A percentile compares a stretch with the other conserved stretches of the same genome.
phyloP scores from a whole-genome alignment of 2,113 vertebrate genomes.

The Colistium nudipinnis region DNA sequence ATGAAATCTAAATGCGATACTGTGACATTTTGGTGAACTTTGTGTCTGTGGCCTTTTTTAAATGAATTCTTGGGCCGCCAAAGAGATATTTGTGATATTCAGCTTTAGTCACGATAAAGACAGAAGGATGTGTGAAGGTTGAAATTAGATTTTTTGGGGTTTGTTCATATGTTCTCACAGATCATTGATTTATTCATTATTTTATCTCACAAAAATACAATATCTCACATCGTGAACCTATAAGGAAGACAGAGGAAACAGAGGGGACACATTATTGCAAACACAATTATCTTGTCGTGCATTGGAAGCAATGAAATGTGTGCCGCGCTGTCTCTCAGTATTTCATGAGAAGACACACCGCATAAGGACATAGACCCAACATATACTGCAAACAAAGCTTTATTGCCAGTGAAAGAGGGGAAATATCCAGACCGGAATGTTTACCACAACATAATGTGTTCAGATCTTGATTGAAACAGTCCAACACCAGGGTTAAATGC shows the following conservation, averaged over 20 bases:
- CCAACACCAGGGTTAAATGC: constrained; percentile 53
- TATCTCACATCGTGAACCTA: background rate
- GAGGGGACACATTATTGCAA: constrained; percentile 11
- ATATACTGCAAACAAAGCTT: constrained; percentile 82
- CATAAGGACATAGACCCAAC: constrained; percentile 43
- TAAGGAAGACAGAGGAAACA: constrained; percentile 30
- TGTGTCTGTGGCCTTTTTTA: too few species aligned
- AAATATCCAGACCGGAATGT: constrained; percentile 65
- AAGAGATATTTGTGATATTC: constrained; percentile 9
- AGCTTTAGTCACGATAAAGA: too few species aligned
- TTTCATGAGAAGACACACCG: constrained; percentile 17
- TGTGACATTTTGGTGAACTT: too few species aligned
- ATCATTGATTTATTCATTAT: too few species aligned
- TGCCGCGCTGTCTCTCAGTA: background rate
- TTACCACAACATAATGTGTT: constrained; percentile 61
- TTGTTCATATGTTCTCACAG: too few species aligned
- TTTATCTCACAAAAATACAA: too few species aligned
- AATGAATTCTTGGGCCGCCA: constrained; percentile 86
- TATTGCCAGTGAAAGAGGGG: constrained; percentile 81
- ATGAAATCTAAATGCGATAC: too few species aligned
- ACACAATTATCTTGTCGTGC: constrained; percentile 41
- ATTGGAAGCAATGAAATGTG: constrained; percentile 28
- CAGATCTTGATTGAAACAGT: constrained; percentile 63
- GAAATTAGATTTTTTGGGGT: too few species aligned
- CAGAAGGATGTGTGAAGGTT: too few species aligned